Base-by-base conservation (phyloP, 2,113 vertebrate species). In the Pica pica region DNA sequence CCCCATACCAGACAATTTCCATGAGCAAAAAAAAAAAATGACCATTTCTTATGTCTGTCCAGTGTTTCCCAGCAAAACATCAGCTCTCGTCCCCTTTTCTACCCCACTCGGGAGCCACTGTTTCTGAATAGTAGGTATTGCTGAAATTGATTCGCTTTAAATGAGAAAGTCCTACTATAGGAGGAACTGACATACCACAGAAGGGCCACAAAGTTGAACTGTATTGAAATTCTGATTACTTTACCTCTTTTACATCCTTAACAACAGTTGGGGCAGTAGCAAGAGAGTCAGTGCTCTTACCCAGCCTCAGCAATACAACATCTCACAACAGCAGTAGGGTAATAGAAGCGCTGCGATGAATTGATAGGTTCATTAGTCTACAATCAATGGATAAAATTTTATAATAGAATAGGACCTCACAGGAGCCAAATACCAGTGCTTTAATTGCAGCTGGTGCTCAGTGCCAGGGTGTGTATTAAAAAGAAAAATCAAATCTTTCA, bases 291-390 rank as follows among this genome's bases (percentile, higher is more conserved):
- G 64, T 81, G 68, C 64, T 71, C 68, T 90, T 87, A 82, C 81
- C 41, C 53, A 73, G 65, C 74, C 81, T 79, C 89, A 83, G 75
- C 70, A 73, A 39, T 57, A 56, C 81, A 81, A 74, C 61, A 59
- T 96, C 96, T 90, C 94, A 86, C 91, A 94, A 70, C 75, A 96
- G 83, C 94, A 91, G 86, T n/a, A 82, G 81, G 73, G 94, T 91
- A 95, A 96, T 94, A 96, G 86, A 93, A 95, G 87, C 86, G 61
- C 95, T 97, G 93, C 94, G 96, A 97, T 96, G 95, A 97, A 97
- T 94, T 97, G 94, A 96, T 96, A 86, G 83, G 94, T 96, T 97
- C 95, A 96, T 97, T 97, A 97, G 92, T 68, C 64, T 94, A 90
- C 93, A 96, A 96, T 97, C 95, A 95, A 97, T 97, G 93, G 93